phyloP scores from a whole-genome alignment of 2,113 vertebrate genomes.

The Ceyx margarethae region DNA sequence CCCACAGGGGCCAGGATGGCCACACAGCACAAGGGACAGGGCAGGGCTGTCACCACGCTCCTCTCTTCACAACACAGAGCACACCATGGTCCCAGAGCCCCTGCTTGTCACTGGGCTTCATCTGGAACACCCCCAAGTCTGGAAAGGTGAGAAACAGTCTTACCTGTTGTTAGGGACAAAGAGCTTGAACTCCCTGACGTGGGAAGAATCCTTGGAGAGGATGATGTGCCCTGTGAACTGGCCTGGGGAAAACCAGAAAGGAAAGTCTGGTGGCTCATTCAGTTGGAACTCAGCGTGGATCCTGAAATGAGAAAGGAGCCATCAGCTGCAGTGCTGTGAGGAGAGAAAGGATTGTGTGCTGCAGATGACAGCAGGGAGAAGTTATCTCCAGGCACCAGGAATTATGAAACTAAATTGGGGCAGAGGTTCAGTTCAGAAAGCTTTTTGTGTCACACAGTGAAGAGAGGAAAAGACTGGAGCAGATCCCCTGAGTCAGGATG shows the following conservation, averaged over 20 bases:
- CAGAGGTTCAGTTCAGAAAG: background rate
- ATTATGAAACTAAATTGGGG: background rate
- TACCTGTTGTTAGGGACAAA: constrained; percentile 92
- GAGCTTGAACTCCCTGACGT: constrained; percentile 88
- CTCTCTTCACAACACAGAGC: background rate
- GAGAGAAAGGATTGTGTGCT: background rate
- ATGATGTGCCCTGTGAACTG: constrained; percentile 94
- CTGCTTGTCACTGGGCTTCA: background rate
- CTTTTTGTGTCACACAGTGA: background rate
- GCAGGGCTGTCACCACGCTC: background rate
- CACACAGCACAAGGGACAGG: background rate
- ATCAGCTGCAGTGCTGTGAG: background rate
- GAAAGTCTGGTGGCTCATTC: constrained; percentile 92
- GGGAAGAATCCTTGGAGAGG: constrained; percentile 90
- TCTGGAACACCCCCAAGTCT: background rate
- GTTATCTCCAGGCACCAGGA: background rate
- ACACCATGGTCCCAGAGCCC: background rate
- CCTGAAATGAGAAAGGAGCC: constrained; percentile 70
- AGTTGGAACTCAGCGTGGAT: constrained; percentile 98
- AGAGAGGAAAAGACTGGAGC: background rate
- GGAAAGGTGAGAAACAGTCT: background rate
- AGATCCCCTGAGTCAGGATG: background rate
- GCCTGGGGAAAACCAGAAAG: constrained; percentile 97
- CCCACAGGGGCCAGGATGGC: background rate
- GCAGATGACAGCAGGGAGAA: background rate